Percentiles rank a stretch among this genome's conserved stretches.
Conservation (phyloP, 2,113 vertebrate genomes). For the Dromaius novaehollandiae region DNA sequence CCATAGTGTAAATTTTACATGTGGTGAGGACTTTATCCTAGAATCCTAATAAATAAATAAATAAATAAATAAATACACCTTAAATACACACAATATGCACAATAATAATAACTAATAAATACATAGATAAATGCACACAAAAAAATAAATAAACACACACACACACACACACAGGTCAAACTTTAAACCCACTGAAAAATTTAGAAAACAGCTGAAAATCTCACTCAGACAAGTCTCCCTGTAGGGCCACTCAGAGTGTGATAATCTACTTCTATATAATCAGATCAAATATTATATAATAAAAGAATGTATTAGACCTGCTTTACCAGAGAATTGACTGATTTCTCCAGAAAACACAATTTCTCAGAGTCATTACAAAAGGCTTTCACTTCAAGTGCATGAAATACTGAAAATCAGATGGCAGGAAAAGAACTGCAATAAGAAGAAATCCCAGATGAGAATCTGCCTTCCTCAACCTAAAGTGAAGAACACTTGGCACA, state of each 20-base stretch:
- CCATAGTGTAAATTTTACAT: background rate
- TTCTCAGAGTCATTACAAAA: background rate
- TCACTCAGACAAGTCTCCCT: background rate
- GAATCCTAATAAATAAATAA: background rate
- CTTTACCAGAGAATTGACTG: background rate
- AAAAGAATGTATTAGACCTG: background rate
- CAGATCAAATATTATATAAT: background rate
- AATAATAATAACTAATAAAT: background rate
- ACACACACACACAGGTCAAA: background rate
- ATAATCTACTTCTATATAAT: background rate
- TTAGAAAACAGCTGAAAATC: background rate
- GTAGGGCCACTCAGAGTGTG: background rate
- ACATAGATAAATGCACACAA: background rate
- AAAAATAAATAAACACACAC: background rate
- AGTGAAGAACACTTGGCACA: background rate
- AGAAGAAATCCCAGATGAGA: background rate
- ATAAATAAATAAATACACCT: background rate
- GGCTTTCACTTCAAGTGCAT: background rate
- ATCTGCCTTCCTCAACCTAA: background rate
- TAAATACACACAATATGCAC: too few relatives aligned
- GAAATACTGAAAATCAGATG: too few relatives aligned
- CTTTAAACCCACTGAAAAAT: background rate
- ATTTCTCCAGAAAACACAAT: background rate
- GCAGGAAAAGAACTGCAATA: background rate
- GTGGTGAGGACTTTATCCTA: background rate